A percentile compares a stretch with the other conserved stretches of the same genome.
These are phyloP conservation scores for Heliconius charithonia DNA, from an alignment of 2,888 invertebrate species.

Conservation along the genomic window DNA sequence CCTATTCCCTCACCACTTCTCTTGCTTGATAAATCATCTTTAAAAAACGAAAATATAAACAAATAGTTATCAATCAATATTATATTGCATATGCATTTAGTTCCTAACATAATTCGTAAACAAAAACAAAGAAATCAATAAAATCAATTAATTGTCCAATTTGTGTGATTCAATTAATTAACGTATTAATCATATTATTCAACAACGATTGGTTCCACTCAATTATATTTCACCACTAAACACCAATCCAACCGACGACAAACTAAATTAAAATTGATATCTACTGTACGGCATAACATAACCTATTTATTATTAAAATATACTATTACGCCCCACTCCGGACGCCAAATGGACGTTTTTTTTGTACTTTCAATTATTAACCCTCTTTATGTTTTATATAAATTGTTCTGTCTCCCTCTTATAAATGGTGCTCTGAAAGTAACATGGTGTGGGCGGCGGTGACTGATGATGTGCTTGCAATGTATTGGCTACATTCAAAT, in stretches of 20 bases:
- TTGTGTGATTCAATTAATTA: background rate
- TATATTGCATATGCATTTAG: background rate
- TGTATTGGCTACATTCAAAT: slow-evolving; percentile 35
- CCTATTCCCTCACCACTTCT: no score
- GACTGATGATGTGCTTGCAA: slow-evolving; percentile 44
- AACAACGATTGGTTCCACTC: slow-evolving; percentile 49
- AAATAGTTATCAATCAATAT: no score
- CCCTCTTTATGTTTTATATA: slow-evolving; percentile 73
- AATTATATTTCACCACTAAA: slow-evolving; percentile 42
- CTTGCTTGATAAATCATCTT: no score
- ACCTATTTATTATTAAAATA: slow-evolving; percentile 76
- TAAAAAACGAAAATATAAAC: no score
- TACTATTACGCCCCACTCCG: slow-evolving; percentile 61
- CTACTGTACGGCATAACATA: slow-evolving; percentile 58
- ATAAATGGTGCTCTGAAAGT: slow-evolving; percentile 72
- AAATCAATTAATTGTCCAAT: background rate
- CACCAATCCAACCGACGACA: slow-evolving; percentile 36
- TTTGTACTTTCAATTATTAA: slow-evolving; percentile 76
- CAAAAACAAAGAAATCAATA: background rate
- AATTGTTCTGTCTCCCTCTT: slow-evolving; percentile 73
- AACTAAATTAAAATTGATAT: slow-evolving; percentile 51
- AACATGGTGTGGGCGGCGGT: slow-evolving; percentile 74
- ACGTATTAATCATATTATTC: background rate
- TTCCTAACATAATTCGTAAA: background rate
- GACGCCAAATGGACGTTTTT: slow-evolving; percentile 73